Percentiles rank a stretch among this genome's conserved stretches.
Evolutionary conservation across 2,888 invertebrate genomes (phyloP).

Genomic region (Stenodera caucasica): DNA sequence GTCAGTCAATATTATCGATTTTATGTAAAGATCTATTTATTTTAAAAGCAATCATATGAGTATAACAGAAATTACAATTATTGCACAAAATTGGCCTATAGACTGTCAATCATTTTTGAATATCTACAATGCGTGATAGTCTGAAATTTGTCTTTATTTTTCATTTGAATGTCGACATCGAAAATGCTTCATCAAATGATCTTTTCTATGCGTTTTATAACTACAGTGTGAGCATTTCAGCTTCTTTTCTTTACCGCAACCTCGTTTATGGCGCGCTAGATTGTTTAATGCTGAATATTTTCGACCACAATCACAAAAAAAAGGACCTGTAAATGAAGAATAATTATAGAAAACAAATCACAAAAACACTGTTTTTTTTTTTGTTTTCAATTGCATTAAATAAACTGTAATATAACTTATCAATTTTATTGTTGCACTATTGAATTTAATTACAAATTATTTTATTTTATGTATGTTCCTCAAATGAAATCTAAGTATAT

Average conservation of each 20-base stretch:
- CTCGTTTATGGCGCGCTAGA: slow-evolving; percentile 35
- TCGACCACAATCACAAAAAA: slow-evolving; percentile 23
- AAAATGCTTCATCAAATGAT: slow-evolving; percentile 37
- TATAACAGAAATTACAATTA: too few relatives aligned
- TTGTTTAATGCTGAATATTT: slow-evolving; percentile 36
- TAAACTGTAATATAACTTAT: too few relatives aligned
- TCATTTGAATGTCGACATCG: not conserved
- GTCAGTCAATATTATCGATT: too few relatives aligned
- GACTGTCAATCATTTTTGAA: too few relatives aligned
- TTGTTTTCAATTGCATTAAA: too few relatives aligned
- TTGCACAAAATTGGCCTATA: too few relatives aligned
- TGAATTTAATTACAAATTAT: slow-evolving; percentile 11
- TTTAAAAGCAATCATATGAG: too few relatives aligned
- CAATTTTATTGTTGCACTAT: too few relatives aligned
- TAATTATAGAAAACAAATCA: not conserved
- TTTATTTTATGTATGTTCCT: slow-evolving; percentile 43
- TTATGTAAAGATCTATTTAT: too few relatives aligned
- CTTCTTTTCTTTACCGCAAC: slow-evolving; percentile 40
- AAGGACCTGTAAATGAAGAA: slow-evolving; percentile 17
- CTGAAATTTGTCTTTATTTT: too few relatives aligned
- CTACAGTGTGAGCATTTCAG: slow-evolving; percentile 34
- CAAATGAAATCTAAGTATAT: slow-evolving; percentile 43
- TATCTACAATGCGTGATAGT: too few relatives aligned
- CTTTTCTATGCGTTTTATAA: slow-evolving; percentile 38
- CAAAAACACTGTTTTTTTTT: too few relatives aligned